phyloP scores from a whole-genome alignment of 2,113 vertebrate genomes.

The Gallinago paraguaiae region DNA sequence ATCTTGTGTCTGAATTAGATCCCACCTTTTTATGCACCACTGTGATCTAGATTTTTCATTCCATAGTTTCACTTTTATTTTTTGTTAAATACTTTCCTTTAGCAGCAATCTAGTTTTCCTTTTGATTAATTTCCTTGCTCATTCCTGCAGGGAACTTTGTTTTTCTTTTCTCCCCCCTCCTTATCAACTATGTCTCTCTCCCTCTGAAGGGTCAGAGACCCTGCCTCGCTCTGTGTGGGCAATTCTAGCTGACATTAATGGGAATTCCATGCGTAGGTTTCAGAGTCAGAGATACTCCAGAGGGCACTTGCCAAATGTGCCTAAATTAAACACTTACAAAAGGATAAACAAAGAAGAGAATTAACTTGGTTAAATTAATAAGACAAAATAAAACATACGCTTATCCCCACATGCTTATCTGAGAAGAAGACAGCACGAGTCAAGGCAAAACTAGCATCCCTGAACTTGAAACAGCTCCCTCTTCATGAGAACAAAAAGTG shows the following conservation, averaged over 20 bases:
- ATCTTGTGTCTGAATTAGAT: constrained; percentile 1
- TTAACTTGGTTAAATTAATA: neutral
- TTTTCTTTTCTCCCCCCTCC: neutral
- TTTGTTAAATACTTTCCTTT: neutral
- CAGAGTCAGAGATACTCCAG: neutral
- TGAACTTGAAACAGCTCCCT: neutral
- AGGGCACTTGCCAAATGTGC: neutral
- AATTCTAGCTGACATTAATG: constrained; percentile 1
- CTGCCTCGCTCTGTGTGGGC: neutral
- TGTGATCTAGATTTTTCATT: neutral
- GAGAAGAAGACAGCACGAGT: neutral
- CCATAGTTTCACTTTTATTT: neutral
- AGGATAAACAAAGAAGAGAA: neutral
- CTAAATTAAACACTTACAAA: neutral
- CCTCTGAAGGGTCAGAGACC: neutral
- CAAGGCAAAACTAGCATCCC: neutral
- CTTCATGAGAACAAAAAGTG: neutral
- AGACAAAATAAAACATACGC: neutral
- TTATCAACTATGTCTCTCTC: neutral
- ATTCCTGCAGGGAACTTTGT: neutral
- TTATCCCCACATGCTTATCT: neutral
- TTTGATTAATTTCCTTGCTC: neutral
- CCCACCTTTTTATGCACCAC: neutral
- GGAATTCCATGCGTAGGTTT: neutral
- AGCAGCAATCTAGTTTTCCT: neutral